Conservation (phyloP, 2,797 vertebrate species). For the Eospalax fontanierii region DNA sequence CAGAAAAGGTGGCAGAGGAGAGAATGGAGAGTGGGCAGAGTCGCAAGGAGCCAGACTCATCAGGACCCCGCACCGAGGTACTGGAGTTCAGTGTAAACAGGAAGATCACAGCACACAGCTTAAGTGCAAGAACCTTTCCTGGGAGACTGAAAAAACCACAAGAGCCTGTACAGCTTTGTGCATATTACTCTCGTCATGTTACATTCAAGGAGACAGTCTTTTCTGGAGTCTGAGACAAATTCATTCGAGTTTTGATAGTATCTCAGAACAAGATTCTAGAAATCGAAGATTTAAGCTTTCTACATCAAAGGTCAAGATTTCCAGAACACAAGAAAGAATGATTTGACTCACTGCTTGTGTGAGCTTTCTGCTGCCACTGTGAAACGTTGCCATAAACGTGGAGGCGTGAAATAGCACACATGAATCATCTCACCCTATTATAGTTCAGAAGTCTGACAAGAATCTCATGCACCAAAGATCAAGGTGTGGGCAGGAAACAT, state of each 20-base stretch:
- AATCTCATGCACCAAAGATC: background rate
- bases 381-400: background rate
- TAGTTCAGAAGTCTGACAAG: fast-evolving
- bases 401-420: too few relatives aligned
- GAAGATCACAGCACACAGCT: background rate
- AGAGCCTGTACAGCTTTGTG: background rate
- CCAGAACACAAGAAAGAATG: background rate
- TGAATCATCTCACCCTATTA: fast-evolving
- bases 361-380: background rate
- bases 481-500: fast-evolving
- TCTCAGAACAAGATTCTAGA: constrained; percentile 1
- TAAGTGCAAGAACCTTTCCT: background rate
- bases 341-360: background rate
- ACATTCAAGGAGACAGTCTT: fast-evolving
- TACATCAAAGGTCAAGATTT: background rate
- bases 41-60: too few relatives aligned
- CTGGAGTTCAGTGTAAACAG: background rate
- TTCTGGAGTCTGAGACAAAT: background rate
- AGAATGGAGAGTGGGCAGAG: too few relatives aligned
- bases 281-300: background rate
- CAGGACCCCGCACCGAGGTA: too few relatives aligned
- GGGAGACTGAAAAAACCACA: background rate
- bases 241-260: background rate
- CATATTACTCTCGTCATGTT: fast-evolving
- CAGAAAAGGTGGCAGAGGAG: background rate